These are phyloP conservation scores for Ciona savignyi DNA, from an alignment of 23 tunicate genomes.

Conservation along the genomic window DNA sequence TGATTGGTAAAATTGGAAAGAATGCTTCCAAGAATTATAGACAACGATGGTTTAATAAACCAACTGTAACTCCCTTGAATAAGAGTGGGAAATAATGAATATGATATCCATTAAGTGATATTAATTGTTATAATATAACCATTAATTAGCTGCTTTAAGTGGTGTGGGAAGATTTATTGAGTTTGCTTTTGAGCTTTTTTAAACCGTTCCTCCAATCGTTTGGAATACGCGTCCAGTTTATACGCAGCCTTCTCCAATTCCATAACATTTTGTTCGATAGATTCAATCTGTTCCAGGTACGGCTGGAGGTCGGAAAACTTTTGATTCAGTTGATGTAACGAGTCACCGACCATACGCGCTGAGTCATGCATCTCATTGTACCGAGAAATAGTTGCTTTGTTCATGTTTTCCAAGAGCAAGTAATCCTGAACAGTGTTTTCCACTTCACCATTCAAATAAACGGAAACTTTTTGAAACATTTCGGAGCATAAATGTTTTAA, in stretches of 20 bases:
- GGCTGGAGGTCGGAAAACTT: slow-evolving; percentile 54
- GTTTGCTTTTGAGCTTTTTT: not conserved
- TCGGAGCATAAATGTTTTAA: slow-evolving; percentile 15
- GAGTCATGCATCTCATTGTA: slow-evolving; percentile 35
- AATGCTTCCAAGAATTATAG: no score
- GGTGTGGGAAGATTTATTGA: no score
- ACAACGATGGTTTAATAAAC: no score
- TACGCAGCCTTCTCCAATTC: slow-evolving; percentile 70
- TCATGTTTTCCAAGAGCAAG: slow-evolving; percentile 49
- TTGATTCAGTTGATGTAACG: slow-evolving; percentile 34
- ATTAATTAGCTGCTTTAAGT: no score
- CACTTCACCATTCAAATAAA: slow-evolving; percentile 52
- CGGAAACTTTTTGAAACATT: slow-evolving; percentile 20
- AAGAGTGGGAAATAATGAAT: no score
- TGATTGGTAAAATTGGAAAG: no score
- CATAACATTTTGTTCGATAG: slow-evolving; percentile 51
- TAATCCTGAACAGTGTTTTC: slow-evolving; percentile 57
- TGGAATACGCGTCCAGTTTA: slow-evolving; percentile 65
- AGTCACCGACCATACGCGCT: slow-evolving; percentile 41
- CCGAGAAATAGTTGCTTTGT: slow-evolving; percentile 28
- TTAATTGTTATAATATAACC: no score
- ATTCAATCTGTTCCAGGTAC: slow-evolving; percentile 64
- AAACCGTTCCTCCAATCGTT: slow-evolving; percentile 51
- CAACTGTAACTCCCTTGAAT: no score
- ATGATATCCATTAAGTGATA: no score